A percentile compares a stretch with the other conserved stretches of the same genome.
phyloP scores from a whole-genome alignment of 1,140 invertebrate genomes.

The Trichomalopsis sarcophagae region DNA sequence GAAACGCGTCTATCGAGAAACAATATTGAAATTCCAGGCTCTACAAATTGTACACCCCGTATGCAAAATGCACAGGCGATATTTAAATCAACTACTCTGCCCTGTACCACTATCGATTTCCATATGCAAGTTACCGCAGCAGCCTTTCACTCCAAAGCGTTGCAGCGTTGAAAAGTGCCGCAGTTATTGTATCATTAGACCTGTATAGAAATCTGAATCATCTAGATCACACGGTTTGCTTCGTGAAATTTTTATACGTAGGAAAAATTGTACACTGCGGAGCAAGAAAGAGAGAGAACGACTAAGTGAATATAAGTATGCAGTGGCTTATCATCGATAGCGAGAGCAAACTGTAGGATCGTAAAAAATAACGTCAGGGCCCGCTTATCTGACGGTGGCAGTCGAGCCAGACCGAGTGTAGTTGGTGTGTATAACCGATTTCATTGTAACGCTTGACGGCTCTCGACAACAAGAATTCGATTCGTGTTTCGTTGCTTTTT shows the following conservation, averaged over 20 bases:
- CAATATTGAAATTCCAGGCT: background rate
- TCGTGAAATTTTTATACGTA: background rate
- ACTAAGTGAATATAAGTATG: background rate
- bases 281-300: background rate
- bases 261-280: background rate
- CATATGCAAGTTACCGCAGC: background rate
- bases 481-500: background rate
- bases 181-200: background rate
- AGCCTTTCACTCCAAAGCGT: background rate
- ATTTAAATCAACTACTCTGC: background rate
- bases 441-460: background rate
- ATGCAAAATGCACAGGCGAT: background rate
- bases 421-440: background rate
- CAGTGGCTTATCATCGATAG: conserved; percentile 24
- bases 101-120: background rate
- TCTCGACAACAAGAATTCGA: background rate
- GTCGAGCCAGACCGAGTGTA: background rate
- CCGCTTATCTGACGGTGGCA: conserved; percentile 10
- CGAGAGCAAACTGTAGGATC: background rate
- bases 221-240: background rate
- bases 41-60: background rate
- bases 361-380: conserved; percentile 5
- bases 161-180: background rate
- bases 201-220: background rate
- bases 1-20: background rate